A percentile compares a stretch with the other conserved stretches of the same genome.
Conservation (phyloP, 30 jellyfish, hydroid and myxozoan genomes). For the Sanderia malayensis region DNA sequence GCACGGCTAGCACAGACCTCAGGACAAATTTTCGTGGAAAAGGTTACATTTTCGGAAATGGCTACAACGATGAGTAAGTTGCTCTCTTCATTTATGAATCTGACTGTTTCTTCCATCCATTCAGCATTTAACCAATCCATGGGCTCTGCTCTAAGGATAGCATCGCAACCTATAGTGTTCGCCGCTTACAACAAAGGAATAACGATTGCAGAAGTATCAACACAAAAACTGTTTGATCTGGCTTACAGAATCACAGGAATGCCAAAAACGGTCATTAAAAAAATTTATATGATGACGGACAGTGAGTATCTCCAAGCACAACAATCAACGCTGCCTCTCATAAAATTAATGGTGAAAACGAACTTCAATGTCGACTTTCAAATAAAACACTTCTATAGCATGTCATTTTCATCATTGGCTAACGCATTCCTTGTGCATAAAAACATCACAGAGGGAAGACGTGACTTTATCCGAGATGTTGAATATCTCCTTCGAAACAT, state of each 20-base stretch:
- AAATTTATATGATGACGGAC: neutral
- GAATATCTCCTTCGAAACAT: slow-evolving; percentile 4
- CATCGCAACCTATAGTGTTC: slow-evolving; percentile 23
- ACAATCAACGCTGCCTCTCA: neutral
- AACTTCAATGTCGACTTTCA: neutral
- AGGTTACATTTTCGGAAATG: neutral
- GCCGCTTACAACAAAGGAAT: slow-evolving; percentile 31
- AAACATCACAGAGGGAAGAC: slow-evolving; percentile 17
- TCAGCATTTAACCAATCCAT: neutral
- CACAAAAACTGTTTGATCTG: slow-evolving; percentile 3
- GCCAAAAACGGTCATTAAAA: neutral
- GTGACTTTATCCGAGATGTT: slow-evolving; percentile 21
- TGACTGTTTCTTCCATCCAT: neutral
- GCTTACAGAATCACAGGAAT: slow-evolving; percentile 15
- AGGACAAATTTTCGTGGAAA: too few relatives aligned
- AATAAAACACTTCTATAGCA: slow-evolving; percentile 13
- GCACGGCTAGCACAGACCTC: too few relatives aligned
- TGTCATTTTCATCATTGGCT: slow-evolving; percentile 31
- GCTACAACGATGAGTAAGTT: neutral
- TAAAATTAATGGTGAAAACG: slow-evolving; percentile 22
- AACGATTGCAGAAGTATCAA: slow-evolving; percentile 2
- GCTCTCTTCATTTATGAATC: neutral
- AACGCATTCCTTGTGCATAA: slow-evolving; percentile 19
- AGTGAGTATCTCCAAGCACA: neutral
- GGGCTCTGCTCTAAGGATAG: neutral